phyloP scores from a whole-genome alignment of 1,140 invertebrate species.

The Cephus cinctus region DNA sequence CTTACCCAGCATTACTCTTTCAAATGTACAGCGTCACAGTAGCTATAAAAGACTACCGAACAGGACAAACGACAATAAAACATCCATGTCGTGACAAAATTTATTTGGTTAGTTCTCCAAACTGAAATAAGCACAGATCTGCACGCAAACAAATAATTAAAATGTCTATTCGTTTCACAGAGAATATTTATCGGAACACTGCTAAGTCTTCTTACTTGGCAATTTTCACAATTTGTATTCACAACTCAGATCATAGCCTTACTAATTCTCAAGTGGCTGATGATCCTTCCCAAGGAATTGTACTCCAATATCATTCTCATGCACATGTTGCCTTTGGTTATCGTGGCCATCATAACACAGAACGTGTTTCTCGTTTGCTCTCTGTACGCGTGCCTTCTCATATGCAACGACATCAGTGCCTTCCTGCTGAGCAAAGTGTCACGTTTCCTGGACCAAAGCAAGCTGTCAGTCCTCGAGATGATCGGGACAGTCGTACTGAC shows the following conservation, averaged over 20 bases:
- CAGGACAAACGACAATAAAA: conserved; percentile 6
- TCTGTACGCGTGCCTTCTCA: conserved; percentile 59
- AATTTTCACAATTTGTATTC: conserved; percentile 80
- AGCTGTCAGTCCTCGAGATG: conserved; percentile 30
- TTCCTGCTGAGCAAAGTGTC: conserved; percentile 10
- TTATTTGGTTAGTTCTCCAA: conserved; percentile 17
- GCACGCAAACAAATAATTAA: conserved; percentile 1
- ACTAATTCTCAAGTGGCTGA: conserved; percentile 64
- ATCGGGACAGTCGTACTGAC: conserved; percentile 31
- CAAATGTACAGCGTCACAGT: conserved; percentile 56
- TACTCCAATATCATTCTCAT: conserved; percentile 55
- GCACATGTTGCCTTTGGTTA: conserved; percentile 62
- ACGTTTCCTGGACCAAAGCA: conserved; percentile 8
- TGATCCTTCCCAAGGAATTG: conserved; percentile 58
- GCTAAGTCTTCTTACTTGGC: conserved; percentile 65
- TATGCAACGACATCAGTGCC: conserved; percentile 27
- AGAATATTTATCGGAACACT: conserved; percentile 36
- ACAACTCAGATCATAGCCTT: conserved; percentile 68
- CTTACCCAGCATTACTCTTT: conserved; percentile 65
- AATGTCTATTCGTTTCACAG: conserved; percentile 30
- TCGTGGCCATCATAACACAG: conserved; percentile 50
- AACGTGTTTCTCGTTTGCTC: conserved; percentile 70
- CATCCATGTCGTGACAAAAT: conserved; percentile 14
- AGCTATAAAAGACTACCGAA: conserved; percentile 27
- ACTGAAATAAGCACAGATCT: neutral